Conservation (phyloP, 2,888 invertebrate species). For the Portevinia maculata region DNA sequence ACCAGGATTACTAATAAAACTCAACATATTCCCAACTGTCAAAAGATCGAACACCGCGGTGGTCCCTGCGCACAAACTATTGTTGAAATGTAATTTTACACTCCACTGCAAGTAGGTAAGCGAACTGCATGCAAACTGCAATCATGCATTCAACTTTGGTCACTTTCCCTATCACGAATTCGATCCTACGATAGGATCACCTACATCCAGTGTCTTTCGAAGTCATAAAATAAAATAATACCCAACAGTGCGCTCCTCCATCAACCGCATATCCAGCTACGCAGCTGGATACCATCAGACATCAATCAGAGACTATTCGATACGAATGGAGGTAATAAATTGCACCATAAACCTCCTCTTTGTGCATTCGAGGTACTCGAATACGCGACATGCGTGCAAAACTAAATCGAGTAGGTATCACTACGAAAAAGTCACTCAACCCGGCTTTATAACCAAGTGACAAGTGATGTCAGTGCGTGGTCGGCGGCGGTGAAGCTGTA, state of each 20-base stretch:
- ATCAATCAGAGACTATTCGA: constrained; percentile 65
- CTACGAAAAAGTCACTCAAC: constrained; percentile 38
- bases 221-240: constrained; percentile 9
- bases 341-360: constrained; percentile 20
- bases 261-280: constrained; percentile 37
- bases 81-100: constrained; percentile 28
- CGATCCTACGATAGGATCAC: constrained; percentile 28
- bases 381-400: constrained; percentile 61
- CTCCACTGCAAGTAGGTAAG: constrained; percentile 19
- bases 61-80: constrained; percentile 12
- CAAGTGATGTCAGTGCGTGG: constrained; percentile 71
- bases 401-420: constrained; percentile 47
- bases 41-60: too few species aligned
- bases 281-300: constrained; percentile 57
- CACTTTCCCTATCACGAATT: constrained; percentile 56
- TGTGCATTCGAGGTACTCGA: background rate
- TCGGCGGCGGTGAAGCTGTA: constrained; percentile 29
- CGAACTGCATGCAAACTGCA: constrained; percentile 1
- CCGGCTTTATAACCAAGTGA: constrained; percentile 37
- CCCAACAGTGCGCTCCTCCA: constrained; percentile 17
- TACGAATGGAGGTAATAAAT: constrained; percentile 57
- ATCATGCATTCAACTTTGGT: constrained; percentile 30
- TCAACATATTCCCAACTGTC: too few species aligned
- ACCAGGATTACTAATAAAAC: too few species aligned
- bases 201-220: constrained; percentile 20